Evolutionary conservation across 2,888 invertebrate genomes (phyloP).

Genomic region (Oeneis ivallda): DNA sequence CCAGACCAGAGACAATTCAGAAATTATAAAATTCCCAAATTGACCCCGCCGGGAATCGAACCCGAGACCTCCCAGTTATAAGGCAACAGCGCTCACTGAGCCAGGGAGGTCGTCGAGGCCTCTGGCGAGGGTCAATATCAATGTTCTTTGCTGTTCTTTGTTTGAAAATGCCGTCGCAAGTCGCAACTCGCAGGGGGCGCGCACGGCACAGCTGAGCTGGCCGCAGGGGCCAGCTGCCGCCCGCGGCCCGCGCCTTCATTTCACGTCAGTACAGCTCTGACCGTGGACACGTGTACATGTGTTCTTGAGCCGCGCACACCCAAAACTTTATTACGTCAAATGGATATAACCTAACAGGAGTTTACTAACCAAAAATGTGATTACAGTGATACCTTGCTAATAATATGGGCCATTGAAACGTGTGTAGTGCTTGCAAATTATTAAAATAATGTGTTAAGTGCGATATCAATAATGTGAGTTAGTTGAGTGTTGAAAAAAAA

Average conservation of each 20-base stretch:
- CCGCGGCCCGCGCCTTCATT: conserved; percentile 28
- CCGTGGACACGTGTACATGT: conserved; percentile 49
- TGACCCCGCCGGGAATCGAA: no score
- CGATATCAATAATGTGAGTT: conserved; percentile 68
- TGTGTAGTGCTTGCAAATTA: conserved; percentile 52
- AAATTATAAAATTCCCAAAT: no score
- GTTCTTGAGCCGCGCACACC: conserved; percentile 43
- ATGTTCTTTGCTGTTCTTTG: conserved; percentile 27
- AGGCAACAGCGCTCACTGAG: no score
- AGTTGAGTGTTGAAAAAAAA: conserved; percentile 62
- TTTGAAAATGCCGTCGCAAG: conserved; percentile 38
- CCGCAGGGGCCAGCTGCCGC: conserved; percentile 34
- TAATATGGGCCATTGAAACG: conserved; percentile 55
- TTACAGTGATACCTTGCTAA: conserved; percentile 51
- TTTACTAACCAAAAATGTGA: conserved; percentile 62
- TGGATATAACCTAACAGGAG: conserved; percentile 79
- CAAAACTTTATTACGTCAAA: conserved; percentile 80
- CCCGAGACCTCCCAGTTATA: no score
- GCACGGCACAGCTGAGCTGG: conserved; percentile 39
- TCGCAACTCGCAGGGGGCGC: conserved; percentile 47
- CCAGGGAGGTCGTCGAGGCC: no score
- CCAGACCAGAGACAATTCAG: no score
- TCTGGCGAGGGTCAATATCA: conserved; percentile 25
- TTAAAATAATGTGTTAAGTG: conserved; percentile 45
- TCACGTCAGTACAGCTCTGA: conserved; percentile 33